phyloP scores from a whole-genome alignment of 2,113 vertebrate species.

The Bettongia penicillata region DNA sequence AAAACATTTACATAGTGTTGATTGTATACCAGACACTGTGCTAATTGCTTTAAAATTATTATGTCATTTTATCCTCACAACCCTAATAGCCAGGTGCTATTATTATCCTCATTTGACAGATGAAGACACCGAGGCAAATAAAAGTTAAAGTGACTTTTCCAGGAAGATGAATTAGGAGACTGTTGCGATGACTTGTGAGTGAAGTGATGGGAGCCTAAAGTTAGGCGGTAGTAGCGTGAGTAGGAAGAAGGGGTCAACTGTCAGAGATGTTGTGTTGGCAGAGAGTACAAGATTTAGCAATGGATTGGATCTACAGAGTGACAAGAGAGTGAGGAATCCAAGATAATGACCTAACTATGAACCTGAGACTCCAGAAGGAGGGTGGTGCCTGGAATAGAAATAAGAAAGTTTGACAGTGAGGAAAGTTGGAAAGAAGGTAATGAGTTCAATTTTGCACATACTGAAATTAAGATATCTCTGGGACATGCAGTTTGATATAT shows the following conservation, averaged over 20 bases:
- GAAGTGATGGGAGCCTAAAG: neutral
- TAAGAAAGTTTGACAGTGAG: too few relatives aligned
- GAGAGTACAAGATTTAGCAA: neutral
- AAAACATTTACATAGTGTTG: neutral
- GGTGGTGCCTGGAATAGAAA: too few relatives aligned
- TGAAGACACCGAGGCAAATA: too few relatives aligned
- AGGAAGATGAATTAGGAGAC: too few relatives aligned
- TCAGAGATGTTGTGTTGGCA: neutral
- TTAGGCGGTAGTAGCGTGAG: neutral
- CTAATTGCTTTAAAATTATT: neutral
- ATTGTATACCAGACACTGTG: neutral
- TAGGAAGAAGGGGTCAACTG: neutral
- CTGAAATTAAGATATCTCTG: too few relatives aligned
- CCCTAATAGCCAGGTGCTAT: neutral
- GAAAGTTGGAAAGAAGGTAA: too few relatives aligned
- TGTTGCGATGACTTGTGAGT: too few relatives aligned
- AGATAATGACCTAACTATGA: neutral
- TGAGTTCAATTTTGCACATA: too few relatives aligned
- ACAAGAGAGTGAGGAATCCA: neutral
- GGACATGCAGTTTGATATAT: too few relatives aligned
- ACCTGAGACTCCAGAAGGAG: neutral
- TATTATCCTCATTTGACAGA: neutral
- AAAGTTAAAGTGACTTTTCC: neutral
- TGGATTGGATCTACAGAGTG: neutral
- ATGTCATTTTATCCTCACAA: neutral